These are phyloP conservation scores for Calyptommatus sinebrachiatus DNA, from an alignment of 2,113 vertebrate species.

Conservation along the genomic window DNA sequence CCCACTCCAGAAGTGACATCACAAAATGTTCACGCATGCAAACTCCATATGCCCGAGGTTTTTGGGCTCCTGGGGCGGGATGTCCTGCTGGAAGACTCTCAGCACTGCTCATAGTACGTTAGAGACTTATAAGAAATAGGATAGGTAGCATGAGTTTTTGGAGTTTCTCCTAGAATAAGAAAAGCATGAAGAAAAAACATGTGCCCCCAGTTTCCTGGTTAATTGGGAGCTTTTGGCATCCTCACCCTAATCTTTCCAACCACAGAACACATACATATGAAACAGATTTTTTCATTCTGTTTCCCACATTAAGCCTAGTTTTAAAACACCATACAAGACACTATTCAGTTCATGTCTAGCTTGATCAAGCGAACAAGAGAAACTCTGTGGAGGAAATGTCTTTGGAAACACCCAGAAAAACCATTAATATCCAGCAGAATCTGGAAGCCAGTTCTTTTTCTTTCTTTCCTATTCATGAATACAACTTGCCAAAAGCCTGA, in stretches of 20 bases:
- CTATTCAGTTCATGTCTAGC: neutral
- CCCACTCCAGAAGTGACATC: no score
- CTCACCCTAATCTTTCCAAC: neutral
- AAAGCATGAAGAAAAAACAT: no score
- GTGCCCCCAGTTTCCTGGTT: neutral
- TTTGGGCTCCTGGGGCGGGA: no score
- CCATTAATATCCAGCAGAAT: neutral
- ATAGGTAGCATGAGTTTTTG: no score
- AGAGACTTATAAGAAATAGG: no score
- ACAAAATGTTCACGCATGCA: no score
- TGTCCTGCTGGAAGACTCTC: no score
- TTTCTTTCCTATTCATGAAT: constrained; percentile 1
- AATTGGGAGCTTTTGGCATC: constrained; percentile 19
- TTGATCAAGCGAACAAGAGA: constrained; percentile 20
- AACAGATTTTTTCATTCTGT: constrained; percentile 1
- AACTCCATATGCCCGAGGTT: no score
- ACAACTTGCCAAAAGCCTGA: constrained; percentile 7
- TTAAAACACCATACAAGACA: neutral
- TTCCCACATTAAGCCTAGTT: constrained; percentile 4
- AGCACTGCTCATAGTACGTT: no score
- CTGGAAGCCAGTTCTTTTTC: neutral
- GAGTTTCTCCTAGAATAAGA: no score
- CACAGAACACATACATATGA: neutral
- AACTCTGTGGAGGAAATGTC: neutral
- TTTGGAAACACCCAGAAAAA: neutral